Evolutionary conservation across 2,113 vertebrate genomes (phyloP).

Genomic region (Gadus macrocephalus): DNA sequence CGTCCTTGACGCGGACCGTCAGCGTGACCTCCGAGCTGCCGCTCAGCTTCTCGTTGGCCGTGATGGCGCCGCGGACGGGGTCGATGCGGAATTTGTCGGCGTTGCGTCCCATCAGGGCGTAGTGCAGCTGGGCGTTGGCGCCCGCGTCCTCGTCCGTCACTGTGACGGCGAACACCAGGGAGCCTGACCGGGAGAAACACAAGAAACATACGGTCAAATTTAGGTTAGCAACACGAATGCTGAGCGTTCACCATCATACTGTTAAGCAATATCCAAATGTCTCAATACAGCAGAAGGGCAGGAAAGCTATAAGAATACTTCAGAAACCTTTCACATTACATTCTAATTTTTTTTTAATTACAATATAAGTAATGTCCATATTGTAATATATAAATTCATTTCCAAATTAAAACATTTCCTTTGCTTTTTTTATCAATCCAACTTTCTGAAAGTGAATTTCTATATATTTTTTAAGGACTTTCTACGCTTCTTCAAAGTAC

Average conservation of each 20-base stretch:
- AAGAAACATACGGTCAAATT: not conserved
- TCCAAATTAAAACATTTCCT: no score
- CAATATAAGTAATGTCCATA: no score
- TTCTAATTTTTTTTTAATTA: no score
- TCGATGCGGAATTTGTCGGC: conserved; percentile 92
- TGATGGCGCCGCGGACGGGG: conserved; percentile 85
- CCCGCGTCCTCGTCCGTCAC: conserved; percentile 90
- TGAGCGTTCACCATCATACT: not conserved
- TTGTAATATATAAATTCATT: no score
- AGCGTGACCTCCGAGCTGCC: conserved; percentile 89
- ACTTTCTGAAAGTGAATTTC: no score
- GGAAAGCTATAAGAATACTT: no score
- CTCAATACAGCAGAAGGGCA: not conserved
- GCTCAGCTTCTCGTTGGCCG: conserved; percentile 73
- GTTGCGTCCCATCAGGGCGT: conserved; percentile 86
- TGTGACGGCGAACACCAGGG: conserved; percentile 92
- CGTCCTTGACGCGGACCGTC: conserved; percentile 86
- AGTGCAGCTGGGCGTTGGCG: conserved; percentile 87
- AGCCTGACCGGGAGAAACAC: conserved; percentile 68
- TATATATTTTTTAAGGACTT: no score
- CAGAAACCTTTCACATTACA: no score
- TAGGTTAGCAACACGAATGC: not conserved
- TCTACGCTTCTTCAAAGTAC: no score
- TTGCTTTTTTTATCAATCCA: no score
- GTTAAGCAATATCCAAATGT: not conserved